Base-by-base conservation (phyloP, 53 echinoderm and acorn worm genomes). In the Glandiceps talaboti region DNA sequence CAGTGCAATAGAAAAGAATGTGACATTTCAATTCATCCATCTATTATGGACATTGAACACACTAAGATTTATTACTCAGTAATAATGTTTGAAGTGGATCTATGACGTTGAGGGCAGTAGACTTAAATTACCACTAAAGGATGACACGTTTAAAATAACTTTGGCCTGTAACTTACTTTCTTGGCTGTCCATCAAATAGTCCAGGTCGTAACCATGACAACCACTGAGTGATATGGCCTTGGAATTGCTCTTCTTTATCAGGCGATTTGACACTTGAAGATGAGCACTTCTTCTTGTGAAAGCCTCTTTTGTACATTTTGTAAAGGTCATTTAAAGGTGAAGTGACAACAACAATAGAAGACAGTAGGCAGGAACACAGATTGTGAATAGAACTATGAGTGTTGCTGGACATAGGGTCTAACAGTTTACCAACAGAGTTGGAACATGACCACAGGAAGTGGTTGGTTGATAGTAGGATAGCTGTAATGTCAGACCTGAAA, bases 241-340 rank as follows among this genome's bases (percentile, higher is more conserved):
- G 28, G 33, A 74, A 32, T 26, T 30, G 29, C 25, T 30, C 78
- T 76, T 30, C 79, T 73, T 76, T 64, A 29, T 64, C 20, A 0
- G 75, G 75, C 1, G 33, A 31, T 26, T 77, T 77, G n/a, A 32
- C 32, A 1, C n/a, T 32, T 1, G 26, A n/a, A 6, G 78, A 77
- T 1, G 30, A 72, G 20, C 28, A 27, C 12, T 32, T 31, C 85
- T 80, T 85, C 80, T 75, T 85, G 79, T 85, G 85, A 79, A 84
- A 94, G 0, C 99, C 94, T 84, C 89, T 91, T 83, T 91, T 89
- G 78, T 77, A 99, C 74, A 88, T 83, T 33, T 91, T 90, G 79
- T 94, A 99, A 33, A 99, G 88, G 79, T 91, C 91, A 25, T 78
- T 30, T 26, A 99, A 85, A 12, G 99, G 99, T 14, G 99, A 82